phyloP scores from a whole-genome alignment of 2,888 invertebrate genomes.

The Drosophila mimica region DNA sequence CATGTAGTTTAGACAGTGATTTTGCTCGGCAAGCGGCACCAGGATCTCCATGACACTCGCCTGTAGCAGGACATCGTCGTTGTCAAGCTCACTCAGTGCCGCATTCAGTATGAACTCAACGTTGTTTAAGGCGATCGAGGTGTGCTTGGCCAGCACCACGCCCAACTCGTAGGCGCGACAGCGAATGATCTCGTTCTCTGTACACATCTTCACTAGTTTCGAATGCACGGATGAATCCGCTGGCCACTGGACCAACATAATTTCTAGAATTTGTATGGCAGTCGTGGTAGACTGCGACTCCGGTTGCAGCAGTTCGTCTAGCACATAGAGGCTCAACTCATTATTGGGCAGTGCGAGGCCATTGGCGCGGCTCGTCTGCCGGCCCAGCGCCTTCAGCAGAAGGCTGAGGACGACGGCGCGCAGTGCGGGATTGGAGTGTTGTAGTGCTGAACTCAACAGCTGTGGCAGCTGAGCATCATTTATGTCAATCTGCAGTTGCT shows the following conservation, averaged over 20 bases:
- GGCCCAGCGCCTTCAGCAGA: slow-evolving; percentile 84
- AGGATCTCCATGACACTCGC: slow-evolving; percentile 93
- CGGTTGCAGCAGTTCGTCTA: slow-evolving; percentile 76
- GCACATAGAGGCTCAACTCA: slow-evolving; percentile 68
- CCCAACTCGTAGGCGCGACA: slow-evolving; percentile 86
- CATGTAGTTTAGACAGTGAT: slow-evolving; percentile 91
- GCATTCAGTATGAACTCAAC: slow-evolving; percentile 88
- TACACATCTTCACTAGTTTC: slow-evolving; percentile 63
- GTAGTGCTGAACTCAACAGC: slow-evolving; percentile 87
- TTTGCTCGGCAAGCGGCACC: slow-evolving; percentile 89
- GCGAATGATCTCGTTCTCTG: slow-evolving; percentile 69
- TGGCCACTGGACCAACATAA: slow-evolving; percentile 66
- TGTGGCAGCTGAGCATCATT: slow-evolving; percentile 86
- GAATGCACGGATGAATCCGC: slow-evolving; percentile 60
- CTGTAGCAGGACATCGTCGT: slow-evolving; percentile 91
- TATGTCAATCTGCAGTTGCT: slow-evolving; percentile 36
- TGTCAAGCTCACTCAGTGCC: slow-evolving; percentile 89
- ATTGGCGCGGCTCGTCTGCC: slow-evolving; percentile 20
- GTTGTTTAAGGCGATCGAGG: slow-evolving; percentile 87
- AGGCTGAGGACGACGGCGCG: slow-evolving; percentile 88
- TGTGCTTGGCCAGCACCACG: slow-evolving; percentile 88
- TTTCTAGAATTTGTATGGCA: slow-evolving; percentile 74
- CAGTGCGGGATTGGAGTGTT: slow-evolving; percentile 88
- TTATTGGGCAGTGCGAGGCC: slow-evolving; percentile 52
- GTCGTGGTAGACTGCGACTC: slow-evolving; percentile 73